These are phyloP conservation scores for Eilema griseolum DNA, from an alignment of 2,888 invertebrate genomes.

Conservation along the genomic window DNA sequence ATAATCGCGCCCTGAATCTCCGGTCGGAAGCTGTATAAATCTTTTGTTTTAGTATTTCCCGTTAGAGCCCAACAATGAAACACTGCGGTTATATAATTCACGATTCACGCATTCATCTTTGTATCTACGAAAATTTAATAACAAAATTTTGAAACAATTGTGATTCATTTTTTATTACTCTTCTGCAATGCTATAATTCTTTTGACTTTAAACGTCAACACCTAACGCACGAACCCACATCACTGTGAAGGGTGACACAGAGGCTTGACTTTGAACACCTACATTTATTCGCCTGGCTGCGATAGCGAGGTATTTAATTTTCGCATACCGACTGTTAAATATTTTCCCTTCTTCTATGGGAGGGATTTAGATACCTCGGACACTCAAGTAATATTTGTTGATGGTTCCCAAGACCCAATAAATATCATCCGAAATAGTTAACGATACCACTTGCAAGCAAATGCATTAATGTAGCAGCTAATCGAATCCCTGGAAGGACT, in stretches of 20 bases:
- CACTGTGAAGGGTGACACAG: neutral
- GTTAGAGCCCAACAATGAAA: constrained; percentile 2
- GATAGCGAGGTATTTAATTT: constrained; percentile 1
- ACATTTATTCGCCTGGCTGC: neutral
- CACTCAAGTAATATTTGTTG: neutral
- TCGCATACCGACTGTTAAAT: constrained; percentile 1
- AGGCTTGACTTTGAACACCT: neutral
- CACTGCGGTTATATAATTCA: constrained; percentile 10
- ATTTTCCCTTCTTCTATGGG: neutral
- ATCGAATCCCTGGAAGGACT: no score
- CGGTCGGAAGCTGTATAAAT: constrained; percentile 8
- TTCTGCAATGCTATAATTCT: neutral
- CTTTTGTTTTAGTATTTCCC: constrained; percentile 13
- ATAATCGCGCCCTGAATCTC: neutral
- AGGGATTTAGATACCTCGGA: neutral
- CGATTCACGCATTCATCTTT: constrained; percentile 9
- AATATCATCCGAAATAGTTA: neutral
- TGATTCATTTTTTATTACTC: neutral
- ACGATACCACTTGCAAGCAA: neutral
- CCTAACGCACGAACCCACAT: neutral
- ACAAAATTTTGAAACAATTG: neutral
- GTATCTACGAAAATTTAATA: constrained; percentile 9
- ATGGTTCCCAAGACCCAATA: neutral
- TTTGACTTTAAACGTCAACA: neutral
- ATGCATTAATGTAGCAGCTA: neutral